Evolutionary conservation across 2,113 vertebrate genomes (phyloP).

Genomic region (Motacilla tschutschensis): DNA sequence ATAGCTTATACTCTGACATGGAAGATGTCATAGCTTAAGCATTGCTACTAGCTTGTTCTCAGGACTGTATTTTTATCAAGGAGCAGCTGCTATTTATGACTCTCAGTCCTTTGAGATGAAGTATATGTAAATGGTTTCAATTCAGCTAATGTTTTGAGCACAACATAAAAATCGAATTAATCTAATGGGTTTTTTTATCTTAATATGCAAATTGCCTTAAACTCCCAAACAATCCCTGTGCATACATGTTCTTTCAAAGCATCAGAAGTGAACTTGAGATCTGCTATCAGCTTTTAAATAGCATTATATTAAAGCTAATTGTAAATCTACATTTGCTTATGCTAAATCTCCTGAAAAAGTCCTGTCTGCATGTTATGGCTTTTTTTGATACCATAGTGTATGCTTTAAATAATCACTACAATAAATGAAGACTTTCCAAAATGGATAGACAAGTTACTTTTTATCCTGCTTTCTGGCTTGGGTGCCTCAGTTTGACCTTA

Average conservation of each 20-base stretch:
- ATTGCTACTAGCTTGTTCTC: conserved; percentile 59
- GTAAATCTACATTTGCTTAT: conserved; percentile 63
- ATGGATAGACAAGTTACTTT: conserved; percentile 44
- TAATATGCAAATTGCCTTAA: conserved; percentile 64
- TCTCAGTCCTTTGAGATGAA: conserved; percentile 55
- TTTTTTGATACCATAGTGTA: conserved; percentile 63
- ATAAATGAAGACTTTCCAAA: conserved; percentile 58
- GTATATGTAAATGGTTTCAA: conserved; percentile 41
- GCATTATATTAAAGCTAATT: conserved; percentile 63
- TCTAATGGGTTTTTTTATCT: conserved; percentile 10
- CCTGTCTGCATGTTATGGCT: conserved; percentile 34
- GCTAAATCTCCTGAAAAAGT: conserved; percentile 51
- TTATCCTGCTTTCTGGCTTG: conserved; percentile 16
- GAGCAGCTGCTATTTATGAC: conserved; percentile 56
- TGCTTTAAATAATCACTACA: conserved; percentile 53
- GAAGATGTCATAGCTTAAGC: conserved; percentile 56
- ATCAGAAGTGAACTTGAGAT: conserved; percentile 27
- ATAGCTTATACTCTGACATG: conserved; percentile 53
- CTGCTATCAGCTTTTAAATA: conserved; percentile 52
- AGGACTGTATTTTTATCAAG: conserved; percentile 59
- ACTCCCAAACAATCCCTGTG: conserved; percentile 14
- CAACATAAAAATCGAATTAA: conserved; percentile 24
- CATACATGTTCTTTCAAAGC: conserved; percentile 26
- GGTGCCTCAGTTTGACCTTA: neutral
- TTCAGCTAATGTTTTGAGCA: conserved; percentile 44